A percentile compares a stretch with the other conserved stretches of the same genome.
These are phyloP conservation scores for Oscheius sp. DNA, from an alignment of 2,888 invertebrate genomes.

Conservation along the genomic window DNA sequence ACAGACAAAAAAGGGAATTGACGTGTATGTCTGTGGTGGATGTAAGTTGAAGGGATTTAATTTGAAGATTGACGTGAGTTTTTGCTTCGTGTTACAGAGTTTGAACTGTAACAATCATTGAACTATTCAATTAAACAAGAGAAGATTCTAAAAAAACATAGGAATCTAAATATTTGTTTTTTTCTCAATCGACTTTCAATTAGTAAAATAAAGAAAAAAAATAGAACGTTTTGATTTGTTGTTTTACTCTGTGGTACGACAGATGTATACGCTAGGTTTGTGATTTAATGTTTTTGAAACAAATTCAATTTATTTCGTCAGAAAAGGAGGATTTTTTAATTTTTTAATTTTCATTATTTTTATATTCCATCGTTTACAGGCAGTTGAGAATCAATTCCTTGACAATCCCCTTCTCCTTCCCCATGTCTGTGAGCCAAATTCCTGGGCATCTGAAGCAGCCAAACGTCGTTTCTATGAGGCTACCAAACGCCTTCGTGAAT, in stretches of 20 bases:
- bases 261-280: no score
- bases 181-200: no score
- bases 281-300: no score
- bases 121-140: background rate
- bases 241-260: no score
- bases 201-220: no score
- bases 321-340: no score
- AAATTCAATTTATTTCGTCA: no score
- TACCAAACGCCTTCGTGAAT: background rate
- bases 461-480: constrained; percentile 3
- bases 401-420: background rate
- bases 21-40: background rate
- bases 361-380: no score
- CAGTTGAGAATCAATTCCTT: background rate
- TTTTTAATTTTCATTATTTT: background rate
- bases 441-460: constrained; percentile 15
- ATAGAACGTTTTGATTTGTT: no score
- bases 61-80: constrained; percentile 8
- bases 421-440: constrained; percentile 10
- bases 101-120: background rate
- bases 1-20: background rate
- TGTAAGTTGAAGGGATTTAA: constrained; percentile 12
- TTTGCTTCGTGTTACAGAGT: background rate
- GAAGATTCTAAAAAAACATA: background rate
- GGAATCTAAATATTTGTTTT: no score